Base-by-base conservation (phyloP, 2,113 vertebrate species). In the Limnothrissa miodon region DNA sequence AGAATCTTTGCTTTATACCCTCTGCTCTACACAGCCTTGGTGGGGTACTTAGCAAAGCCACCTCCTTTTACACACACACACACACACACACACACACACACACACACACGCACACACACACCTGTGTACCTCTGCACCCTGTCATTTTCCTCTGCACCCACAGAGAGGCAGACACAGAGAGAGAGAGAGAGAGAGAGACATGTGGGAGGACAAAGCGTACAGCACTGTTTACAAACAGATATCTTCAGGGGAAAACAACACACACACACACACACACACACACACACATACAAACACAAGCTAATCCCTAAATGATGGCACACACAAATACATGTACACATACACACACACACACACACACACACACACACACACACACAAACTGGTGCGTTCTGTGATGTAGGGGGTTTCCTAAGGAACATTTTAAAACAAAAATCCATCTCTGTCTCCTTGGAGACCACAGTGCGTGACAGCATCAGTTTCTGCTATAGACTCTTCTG, bases 161-260 rank as follows among this genome's bases (percentile, higher is more conserved):
- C 66, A 74, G 66, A 36, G 66, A 13, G 29, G 29, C 9, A 5
- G 25, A 74, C 7, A 36, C 15, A 33, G 29, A 74, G 66, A 74
- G 66, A 36, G 66, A 13, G 29, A 13, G 2, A 5, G 25, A 74
- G n/a, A 36, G 17, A 33, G 29, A 74, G 66, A 74, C 29, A 36
- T 15, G 66, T 33, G 29, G 25, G 66, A 33, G 29, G 66, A 74
- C 66, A 15, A 74, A 74, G 33, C 66, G 33, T 33, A 74, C 66
- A 36, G 33, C 36, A 39, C 80, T 79, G 45, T 79, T 83, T 70
- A 80, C 82, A 81, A 86, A 86, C 79, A 81, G 48, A 66, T 83
- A 48, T 51, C 85, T 86, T 29, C 29, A 80, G 85, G 42, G 17
- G 29, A 74, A 33, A 15, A 74, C 13, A 33, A 33, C 66, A 74